Evolutionary conservation across 2,113 vertebrate genomes (phyloP).

Genomic region (Globicephala melas): DNA sequence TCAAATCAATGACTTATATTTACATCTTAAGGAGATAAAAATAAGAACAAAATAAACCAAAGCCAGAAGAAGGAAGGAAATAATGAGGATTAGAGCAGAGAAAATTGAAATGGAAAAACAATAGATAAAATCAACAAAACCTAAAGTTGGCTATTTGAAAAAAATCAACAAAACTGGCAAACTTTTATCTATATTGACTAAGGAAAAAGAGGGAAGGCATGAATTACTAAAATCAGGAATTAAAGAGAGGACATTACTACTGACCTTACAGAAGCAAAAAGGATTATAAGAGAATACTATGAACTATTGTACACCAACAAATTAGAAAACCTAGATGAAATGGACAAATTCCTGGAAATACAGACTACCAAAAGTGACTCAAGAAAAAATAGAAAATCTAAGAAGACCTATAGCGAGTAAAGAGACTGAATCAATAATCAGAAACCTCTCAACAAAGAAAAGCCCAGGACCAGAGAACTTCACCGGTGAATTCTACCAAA

Average conservation of each 20-base stretch:
- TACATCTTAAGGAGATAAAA: not conserved
- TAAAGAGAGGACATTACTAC: not conserved
- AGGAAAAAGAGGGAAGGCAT: not conserved
- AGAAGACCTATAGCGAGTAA: not conserved
- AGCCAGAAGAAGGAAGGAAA: not conserved
- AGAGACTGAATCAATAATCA: not conserved
- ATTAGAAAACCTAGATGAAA: not conserved
- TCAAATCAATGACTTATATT: not conserved
- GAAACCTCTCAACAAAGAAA: not conserved
- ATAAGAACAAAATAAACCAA: not conserved
- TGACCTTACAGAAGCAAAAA: not conserved
- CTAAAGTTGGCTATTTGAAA: not conserved
- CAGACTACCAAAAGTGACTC: not conserved
- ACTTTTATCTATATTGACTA: not conserved
- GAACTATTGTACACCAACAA: not conserved
- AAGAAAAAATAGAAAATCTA: not conserved
- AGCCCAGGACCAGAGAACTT: not conserved
- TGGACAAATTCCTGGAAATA: not conserved
- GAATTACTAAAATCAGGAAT: not conserved
- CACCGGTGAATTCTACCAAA: not conserved
- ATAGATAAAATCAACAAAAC: not conserved
- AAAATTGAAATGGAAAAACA: not conserved
- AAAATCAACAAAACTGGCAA: not conserved
- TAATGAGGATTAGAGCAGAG: not conserved
- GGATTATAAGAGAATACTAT: not conserved